Base-by-base conservation (phyloP, 1,140 invertebrate species). In the Panagrolaimus sp. region DNA sequence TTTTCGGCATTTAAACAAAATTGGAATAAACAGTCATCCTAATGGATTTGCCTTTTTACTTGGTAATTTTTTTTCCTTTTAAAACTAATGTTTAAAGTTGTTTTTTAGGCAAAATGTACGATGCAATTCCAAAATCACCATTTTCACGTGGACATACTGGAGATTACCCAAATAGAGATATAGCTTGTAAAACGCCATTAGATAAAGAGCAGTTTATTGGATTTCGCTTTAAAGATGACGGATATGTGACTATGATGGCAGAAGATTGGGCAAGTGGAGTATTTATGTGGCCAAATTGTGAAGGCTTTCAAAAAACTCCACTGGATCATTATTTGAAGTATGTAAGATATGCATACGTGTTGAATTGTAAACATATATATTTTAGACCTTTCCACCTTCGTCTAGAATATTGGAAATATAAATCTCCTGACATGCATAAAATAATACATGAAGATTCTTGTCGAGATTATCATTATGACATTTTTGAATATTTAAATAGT, bases 11-110 rank as follows among this genome's bases (percentile, higher is more conserved):
- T 51, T 51, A 25, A 51, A 51, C 2, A 51, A 51, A 25, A 14
- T 74, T 0, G 72, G 71, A 9, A 8, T 74, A 14, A 73, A 73
- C 72, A 74, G 72, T 63, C 45, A 64, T 27, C 72, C 72, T 47
- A 73, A 73, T 70, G 72, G 42, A 3, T 73, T 47, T 20, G 72
- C 65, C 7, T 70, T 73, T 73, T 44, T 73, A 14, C 13, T 72
- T 25, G 71, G 71, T 62, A 25, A 3, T 11, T 25, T 23, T 47
- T 11, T 68, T 64, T 38, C 16, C 23, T 23, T 23, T 9, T n/a
- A 20, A 8, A 5, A 20, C 9, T 31, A n/a, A 5, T 20, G 42
- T 23, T 14, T 8, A 4, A n/a, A 43, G 2, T 25, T 66, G 4
- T 14, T 3, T 38, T 63, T 68, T 38, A 38, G 31, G 31, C 7